phyloP scores from a whole-genome alignment of 2,888 invertebrate species.

The Neocrepidodera transversa region DNA sequence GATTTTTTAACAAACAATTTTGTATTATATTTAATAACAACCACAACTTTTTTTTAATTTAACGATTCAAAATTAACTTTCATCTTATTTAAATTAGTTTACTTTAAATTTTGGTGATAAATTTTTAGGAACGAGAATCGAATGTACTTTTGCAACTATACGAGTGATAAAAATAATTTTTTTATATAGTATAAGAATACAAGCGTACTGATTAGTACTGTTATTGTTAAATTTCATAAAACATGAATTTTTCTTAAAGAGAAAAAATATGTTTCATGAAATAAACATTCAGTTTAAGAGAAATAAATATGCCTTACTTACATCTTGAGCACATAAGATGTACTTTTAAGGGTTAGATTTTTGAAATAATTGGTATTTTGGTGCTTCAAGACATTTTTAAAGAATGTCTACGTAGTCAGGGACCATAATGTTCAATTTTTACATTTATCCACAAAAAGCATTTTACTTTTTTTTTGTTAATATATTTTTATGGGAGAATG shows the following conservation, averaged over 20 bases:
- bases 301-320: constrained; percentile 36
- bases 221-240: constrained; percentile 3
- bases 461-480: constrained; percentile 14
- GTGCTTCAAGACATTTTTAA: constrained; percentile 41
- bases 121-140: neutral
- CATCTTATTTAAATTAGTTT: too few species aligned
- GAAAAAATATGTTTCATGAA: constrained; percentile 20
- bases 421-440: constrained; percentile 37
- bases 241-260: neutral
- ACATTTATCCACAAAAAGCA: constrained; percentile 25
- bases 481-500: neutral
- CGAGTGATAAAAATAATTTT: constrained; percentile 28
- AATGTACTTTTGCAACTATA: constrained; percentile 23
- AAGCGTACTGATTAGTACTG: constrained; percentile 35
- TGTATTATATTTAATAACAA: too few species aligned
- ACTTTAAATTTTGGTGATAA: neutral
- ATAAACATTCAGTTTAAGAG: neutral
- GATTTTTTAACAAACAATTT: too few species aligned
- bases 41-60: too few species aligned
- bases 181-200: constrained; percentile 32
- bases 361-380: constrained; percentile 41
- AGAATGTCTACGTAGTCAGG: constrained; percentile 40
- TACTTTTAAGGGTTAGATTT: constrained; percentile 41
- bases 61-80: too few species aligned
- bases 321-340: constrained; percentile 44